phyloP scores from a whole-genome alignment of 1,140 invertebrate genomes.

The Cyclina sinensis region DNA sequence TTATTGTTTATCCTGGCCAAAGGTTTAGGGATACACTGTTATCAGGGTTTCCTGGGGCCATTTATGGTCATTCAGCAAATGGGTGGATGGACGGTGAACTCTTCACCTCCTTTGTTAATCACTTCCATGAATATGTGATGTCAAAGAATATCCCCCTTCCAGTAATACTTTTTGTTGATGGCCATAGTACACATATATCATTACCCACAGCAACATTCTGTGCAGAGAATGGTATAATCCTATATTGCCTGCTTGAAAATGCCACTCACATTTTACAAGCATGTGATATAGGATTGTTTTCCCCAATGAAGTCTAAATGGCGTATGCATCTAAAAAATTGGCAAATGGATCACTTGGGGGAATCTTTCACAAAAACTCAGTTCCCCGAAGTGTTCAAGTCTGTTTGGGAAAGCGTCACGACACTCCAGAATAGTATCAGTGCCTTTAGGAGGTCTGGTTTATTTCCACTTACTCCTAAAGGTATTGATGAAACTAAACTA shows the following conservation, averaged over 20 bases:
- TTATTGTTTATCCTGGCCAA: not conserved
- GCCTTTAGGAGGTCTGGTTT: not conserved
- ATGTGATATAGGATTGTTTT: conserved; percentile 30
- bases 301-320: conserved; percentile 23
- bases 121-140: too few relatives aligned
- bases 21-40: not conserved
- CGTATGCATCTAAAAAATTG: not conserved
- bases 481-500: conserved; percentile 17
- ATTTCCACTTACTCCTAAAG: conserved; percentile 4
- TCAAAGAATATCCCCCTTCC: not conserved
- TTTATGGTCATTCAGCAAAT: not conserved
- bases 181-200: conserved; percentile 39
- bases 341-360: conserved; percentile 24
- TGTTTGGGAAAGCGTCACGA: not conserved
- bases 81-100: too few relatives aligned
- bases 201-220: conserved; percentile 18
- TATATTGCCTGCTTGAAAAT: conserved; percentile 28
- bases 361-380: conserved; percentile 17
- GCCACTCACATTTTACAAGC: conserved; percentile 27
- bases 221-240: not conserved
- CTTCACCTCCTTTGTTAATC: too few relatives aligned
- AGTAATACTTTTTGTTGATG: conserved; percentile 50
- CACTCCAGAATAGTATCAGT: not conserved
- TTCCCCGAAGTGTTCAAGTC: conserved; percentile 34
- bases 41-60: not conserved